phyloP scores from a whole-genome alignment of 2,113 vertebrate genomes.

The Ailurus styani region DNA sequence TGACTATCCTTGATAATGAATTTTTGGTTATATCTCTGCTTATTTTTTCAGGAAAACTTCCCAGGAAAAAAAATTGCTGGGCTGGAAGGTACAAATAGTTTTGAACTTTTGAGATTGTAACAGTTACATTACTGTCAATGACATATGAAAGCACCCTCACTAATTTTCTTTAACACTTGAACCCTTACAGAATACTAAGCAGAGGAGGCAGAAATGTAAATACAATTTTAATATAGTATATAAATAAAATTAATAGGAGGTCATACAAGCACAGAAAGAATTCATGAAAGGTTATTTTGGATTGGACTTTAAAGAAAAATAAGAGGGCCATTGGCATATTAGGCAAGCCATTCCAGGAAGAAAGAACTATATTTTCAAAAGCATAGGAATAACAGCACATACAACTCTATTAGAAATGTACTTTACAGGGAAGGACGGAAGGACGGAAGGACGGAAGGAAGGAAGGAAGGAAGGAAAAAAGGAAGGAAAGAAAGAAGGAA shows the following conservation, averaged over 20 bases:
- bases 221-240: not conserved
- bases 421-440: not conserved
- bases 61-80: not conserved
- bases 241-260: not conserved
- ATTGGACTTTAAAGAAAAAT: not conserved
- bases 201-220: not conserved
- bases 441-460: rapidly evolving
- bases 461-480: no score
- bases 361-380: not conserved
- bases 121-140: not conserved
- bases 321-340: not conserved
- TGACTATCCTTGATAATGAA: not conserved
- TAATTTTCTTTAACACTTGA: not conserved
- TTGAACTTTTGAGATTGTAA: not conserved
- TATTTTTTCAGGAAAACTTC: not conserved
- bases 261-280: not conserved
- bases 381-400: not conserved
- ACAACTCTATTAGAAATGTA: not conserved
- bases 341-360: not conserved
- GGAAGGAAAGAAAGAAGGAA: no score
- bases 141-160: not conserved
- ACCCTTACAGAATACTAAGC: not conserved
- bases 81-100: not conserved
- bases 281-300: not conserved
- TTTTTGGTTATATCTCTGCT: not conserved